Conservation (phyloP, 2,888 invertebrate species). For the Maniola hyperantus region DNA sequence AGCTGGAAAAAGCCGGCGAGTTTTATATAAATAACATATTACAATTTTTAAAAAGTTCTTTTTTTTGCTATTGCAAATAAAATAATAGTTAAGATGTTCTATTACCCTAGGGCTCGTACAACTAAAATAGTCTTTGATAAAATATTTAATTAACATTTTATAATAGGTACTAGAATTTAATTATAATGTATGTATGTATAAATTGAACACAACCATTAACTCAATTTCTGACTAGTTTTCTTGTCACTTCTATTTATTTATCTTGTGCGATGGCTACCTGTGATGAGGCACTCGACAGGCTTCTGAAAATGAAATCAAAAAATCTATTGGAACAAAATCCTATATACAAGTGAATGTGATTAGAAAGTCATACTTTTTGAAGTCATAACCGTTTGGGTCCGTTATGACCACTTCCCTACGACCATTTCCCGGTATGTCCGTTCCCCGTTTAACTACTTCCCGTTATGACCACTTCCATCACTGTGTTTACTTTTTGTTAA, state of each 20-base stretch:
- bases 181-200: slow-evolving; percentile 2
- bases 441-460: no score
- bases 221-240: slow-evolving; percentile 9
- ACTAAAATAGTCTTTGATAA: neutral
- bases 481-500: no score
- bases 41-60: neutral
- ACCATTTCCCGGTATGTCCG: no score
- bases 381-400: no score
- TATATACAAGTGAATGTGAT: no score
- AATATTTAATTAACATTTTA: neutral
- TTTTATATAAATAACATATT: no score
- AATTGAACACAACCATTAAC: slow-evolving; percentile 17
- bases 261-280: slow-evolving; percentile 58
- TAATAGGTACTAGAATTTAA: neutral
- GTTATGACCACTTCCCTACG: no score
- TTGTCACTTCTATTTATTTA: neutral
- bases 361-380: no score
- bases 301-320: slow-evolving; percentile 60
- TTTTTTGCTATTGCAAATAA: neutral
- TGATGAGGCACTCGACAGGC: slow-evolving; percentile 71
- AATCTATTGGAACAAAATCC: neutral
- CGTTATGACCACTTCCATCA: no score
- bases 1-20: no score
- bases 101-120: neutral
- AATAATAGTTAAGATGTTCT: neutral